Conservation (phyloP, 2,113 vertebrate genomes). For the Oceanites oceanicus region DNA sequence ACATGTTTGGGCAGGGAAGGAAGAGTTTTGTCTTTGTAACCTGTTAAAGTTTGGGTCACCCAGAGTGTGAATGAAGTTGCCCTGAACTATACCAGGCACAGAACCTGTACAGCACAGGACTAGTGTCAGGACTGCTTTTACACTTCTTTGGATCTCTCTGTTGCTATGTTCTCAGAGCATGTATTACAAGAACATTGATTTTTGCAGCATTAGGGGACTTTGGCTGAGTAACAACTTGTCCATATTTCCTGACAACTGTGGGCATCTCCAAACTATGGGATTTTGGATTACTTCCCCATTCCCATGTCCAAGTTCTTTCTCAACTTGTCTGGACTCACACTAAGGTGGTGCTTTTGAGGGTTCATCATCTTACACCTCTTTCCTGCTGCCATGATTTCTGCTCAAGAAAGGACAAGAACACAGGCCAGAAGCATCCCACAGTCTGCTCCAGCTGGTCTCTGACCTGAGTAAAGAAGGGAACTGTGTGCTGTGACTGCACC, state of each 20-base stretch:
- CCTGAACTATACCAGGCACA: neutral
- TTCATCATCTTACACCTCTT: neutral
- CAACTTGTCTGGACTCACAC: neutral
- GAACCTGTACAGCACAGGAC: neutral
- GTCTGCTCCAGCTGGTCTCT: neutral
- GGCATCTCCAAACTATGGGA: neutral
- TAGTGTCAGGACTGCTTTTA: neutral
- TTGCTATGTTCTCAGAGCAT: neutral
- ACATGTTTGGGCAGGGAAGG: neutral
- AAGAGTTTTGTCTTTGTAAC: neutral
- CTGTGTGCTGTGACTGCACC: neutral
- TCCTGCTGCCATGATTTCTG: neutral
- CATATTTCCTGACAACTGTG: neutral
- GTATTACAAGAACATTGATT: neutral
- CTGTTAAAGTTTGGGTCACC: neutral
- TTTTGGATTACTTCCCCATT: neutral
- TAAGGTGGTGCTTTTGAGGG: neutral
- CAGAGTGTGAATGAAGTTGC: neutral
- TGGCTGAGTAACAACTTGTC: neutral
- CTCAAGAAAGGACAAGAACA: neutral
- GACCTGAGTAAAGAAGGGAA: neutral
- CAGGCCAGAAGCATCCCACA: neutral
- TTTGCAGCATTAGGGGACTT: neutral
- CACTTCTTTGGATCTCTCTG: neutral
- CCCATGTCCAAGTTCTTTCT: neutral